phyloP scores from a whole-genome alignment of 2,797 vertebrate genomes.

The Threskiornis aethiopicus region DNA sequence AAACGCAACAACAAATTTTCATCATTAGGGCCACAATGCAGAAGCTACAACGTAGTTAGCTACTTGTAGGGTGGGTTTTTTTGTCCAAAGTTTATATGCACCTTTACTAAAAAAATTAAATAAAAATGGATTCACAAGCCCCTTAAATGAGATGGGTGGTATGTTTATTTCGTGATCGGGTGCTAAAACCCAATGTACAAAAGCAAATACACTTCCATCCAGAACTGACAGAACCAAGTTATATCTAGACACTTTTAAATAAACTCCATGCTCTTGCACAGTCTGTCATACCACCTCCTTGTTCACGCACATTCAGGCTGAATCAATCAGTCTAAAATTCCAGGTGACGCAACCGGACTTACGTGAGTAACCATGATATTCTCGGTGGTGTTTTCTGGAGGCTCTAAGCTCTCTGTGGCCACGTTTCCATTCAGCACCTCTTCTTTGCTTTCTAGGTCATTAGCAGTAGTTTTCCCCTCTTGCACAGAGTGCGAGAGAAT shows the following conservation, averaged over 20 bases:
- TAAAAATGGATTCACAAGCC: not conserved
- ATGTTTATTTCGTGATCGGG: not conserved
- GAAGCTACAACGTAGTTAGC: fast-evolving
- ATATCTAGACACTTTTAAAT: not conserved
- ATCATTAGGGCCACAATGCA: fast-evolving
- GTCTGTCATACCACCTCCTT: fast-evolving
- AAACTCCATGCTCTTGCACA: not conserved
- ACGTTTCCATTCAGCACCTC: slow-evolving; percentile 58
- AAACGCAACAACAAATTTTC: fast-evolving
- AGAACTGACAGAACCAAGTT: not conserved
- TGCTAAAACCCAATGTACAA: not conserved
- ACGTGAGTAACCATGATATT: slow-evolving; percentile 89
- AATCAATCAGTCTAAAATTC: no score
- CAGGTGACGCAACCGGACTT: slow-evolving; percentile 34
- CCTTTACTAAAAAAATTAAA: not conserved
- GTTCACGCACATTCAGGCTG: no score
- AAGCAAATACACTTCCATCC: not conserved
- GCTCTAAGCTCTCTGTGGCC: slow-evolving; percentile 21
- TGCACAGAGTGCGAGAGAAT: slow-evolving; percentile 87
- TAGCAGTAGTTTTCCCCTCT: slow-evolving; percentile 58
- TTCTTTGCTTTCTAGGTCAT: slow-evolving; percentile 21
- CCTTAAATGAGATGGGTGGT: no score
- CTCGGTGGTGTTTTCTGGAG: slow-evolving; percentile 46
- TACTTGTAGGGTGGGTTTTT: no score
- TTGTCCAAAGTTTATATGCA: not conserved